Evolutionary conservation across 2,113 vertebrate species (phyloP), one percentile per base, ranked within the genome.

Genomic region (Carettochelys insculpta): DNA sequence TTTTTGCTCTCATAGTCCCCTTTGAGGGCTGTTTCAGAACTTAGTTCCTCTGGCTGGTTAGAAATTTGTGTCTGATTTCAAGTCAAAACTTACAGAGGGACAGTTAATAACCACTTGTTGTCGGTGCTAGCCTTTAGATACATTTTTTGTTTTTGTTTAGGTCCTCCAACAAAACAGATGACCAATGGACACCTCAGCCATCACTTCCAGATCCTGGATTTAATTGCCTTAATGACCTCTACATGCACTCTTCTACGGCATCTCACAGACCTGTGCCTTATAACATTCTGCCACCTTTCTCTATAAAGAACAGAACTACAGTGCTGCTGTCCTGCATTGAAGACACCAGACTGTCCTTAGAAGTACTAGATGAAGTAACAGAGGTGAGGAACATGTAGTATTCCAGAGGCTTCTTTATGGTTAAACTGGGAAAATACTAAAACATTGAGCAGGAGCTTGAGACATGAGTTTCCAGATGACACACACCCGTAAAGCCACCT

Each of bases 131-230:
- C 34, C 34, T 7, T 65, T n/a, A n/a, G 20, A 65, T 65, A 65
- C n/a, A 4, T 61, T 34, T 19, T 29, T 61, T 41, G 8, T 27
- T 56, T 58, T 19, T 12, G 20, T 48, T 52, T 93, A 97, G 97
- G 85, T 96, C 94, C 20, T 96, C 96, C 50, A 94, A 80, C 84
- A 93, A 83, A 83, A 87, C 94, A 8, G 96, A 97, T 0, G 86
- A 95, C 17, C 90, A 75, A 14, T 91, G 93, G 94, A 92, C 90
- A 45, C 77, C 87, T 56, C 77, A 29, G 31, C 82, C 83, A 1
- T 54, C 88, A 9, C 89, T 85, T 54, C 92, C 90, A 9, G 77
- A 93, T 25, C 25, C 87, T 22, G 43, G 43, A 14, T 80, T 91
- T 12, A 82, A 89, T n/a, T 82, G 75, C 75, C 73, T 95, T 76